Conservation (phyloP, 1,140 invertebrate species). For the Nylanderia fulva region DNA sequence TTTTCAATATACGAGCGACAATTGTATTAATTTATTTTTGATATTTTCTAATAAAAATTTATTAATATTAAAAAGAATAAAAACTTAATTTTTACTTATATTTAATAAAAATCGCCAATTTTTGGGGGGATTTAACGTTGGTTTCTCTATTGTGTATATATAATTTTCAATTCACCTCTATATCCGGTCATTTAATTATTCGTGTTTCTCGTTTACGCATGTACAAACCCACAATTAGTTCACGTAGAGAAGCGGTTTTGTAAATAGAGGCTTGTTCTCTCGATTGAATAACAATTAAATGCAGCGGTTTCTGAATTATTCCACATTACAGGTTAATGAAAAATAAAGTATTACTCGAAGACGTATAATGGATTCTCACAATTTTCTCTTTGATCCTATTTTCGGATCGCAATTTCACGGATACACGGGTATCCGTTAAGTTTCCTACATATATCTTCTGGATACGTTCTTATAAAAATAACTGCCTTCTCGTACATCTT, state of each 20-base stretch:
- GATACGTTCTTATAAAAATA: conserved; percentile 18
- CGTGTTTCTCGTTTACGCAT: background rate
- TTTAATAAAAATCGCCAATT: background rate
- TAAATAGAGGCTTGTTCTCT: background rate
- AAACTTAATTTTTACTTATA: too few species aligned
- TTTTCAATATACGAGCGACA: too few species aligned
- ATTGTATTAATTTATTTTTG: too few species aligned
- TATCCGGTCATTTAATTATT: conserved; percentile 14
- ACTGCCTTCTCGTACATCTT: background rate
- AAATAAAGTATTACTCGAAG: background rate
- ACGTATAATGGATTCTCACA: background rate
- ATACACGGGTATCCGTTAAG: background rate
- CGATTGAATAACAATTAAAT: background rate
- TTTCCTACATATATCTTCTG: background rate
- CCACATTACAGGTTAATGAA: background rate
- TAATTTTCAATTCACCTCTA: conserved; percentile 6
- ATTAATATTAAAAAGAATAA: too few species aligned
- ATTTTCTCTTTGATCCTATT: background rate
- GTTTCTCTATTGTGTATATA: background rate
- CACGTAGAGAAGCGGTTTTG: background rate
- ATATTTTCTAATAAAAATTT: too few species aligned
- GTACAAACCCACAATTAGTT: background rate
- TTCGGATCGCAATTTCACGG: background rate
- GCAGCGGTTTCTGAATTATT: background rate
- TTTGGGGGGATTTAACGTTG: background rate